Evolutionary conservation across 2,797 vertebrate species (phyloP).

Genomic region (Sebastes baramenuke): DNA sequence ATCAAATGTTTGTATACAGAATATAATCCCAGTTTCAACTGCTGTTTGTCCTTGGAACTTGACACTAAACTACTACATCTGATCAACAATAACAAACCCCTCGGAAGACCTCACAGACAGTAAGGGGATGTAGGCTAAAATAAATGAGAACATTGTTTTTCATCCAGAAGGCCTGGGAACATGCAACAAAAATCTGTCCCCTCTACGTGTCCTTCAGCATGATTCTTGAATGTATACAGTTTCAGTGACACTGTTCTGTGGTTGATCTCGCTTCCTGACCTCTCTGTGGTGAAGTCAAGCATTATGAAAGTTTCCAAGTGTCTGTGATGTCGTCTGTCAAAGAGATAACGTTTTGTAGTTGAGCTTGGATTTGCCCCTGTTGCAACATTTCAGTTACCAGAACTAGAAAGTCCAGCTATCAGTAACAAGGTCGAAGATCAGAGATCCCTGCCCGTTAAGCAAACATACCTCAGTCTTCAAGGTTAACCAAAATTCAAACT

Average conservation of each 20-base stretch:
- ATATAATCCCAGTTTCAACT: neutral
- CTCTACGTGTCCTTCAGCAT: neutral
- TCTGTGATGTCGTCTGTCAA: neutral
- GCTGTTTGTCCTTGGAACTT: constrained; percentile 1
- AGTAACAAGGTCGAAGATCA: neutral
- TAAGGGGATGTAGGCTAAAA: neutral
- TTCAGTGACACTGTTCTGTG: neutral
- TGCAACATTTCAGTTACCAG: neutral
- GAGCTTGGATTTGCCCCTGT: neutral
- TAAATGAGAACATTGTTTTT: neutral
- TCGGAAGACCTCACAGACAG: neutral
- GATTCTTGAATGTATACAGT: neutral
- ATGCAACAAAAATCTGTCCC: neutral
- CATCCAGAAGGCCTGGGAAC: neutral
- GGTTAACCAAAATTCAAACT: neutral
- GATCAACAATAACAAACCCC: neutral
- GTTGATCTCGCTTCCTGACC: neutral
- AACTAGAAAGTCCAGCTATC: neutral
- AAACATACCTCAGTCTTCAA: neutral
- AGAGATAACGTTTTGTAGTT: neutral
- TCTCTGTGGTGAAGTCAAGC: neutral
- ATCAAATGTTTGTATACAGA: neutral
- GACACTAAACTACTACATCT: neutral
- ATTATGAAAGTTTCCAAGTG: neutral
- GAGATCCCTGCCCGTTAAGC: neutral